Percentiles rank a stretch among this genome's conserved stretches.
Conservation (phyloP, 92 coral and sea anemone genomes). For the Epizoanthus stellaris region DNA sequence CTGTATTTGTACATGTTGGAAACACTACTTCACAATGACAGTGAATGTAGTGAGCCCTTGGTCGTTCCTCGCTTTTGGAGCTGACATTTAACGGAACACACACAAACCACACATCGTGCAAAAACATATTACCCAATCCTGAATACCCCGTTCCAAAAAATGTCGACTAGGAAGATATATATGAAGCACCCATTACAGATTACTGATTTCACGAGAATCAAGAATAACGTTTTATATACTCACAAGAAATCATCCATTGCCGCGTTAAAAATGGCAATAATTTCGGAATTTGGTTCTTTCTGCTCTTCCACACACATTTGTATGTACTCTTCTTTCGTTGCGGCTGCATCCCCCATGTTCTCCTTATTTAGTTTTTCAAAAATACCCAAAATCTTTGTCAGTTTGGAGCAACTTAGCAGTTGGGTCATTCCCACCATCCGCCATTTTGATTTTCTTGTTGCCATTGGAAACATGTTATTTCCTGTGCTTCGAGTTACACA, state of each 20-base stretch:
- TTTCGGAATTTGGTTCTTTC: slow-evolving; percentile 76
- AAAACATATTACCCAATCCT: too few species aligned
- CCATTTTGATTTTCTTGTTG: slow-evolving; percentile 75
- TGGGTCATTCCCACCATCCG: slow-evolving; percentile 24
- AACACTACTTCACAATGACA: too few species aligned
- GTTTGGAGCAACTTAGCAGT: neutral
- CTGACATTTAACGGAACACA: too few species aligned
- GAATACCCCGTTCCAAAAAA: neutral
- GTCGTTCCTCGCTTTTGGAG: too few species aligned
- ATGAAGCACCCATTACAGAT: neutral
- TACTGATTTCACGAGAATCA: neutral
- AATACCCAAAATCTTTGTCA: neutral
- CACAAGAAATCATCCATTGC: slow-evolving; percentile 88
- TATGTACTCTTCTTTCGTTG: slow-evolving; percentile 86
- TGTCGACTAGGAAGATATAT: neutral
- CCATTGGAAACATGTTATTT: slow-evolving; percentile 39
- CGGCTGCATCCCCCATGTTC: slow-evolving; percentile 83
- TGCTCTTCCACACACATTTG: slow-evolving; percentile 76
- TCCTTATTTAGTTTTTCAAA: neutral
- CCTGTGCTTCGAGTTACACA: neutral
- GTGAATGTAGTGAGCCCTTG: too few species aligned
- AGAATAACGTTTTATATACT: slow-evolving; percentile 50
- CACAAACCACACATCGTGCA: too few species aligned
- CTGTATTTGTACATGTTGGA: too few species aligned
- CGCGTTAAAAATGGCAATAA: slow-evolving; percentile 80